These are phyloP conservation scores for Butastur rufipennis DNA, from an alignment of 2,113 vertebrate species.

Conservation along the genomic window DNA sequence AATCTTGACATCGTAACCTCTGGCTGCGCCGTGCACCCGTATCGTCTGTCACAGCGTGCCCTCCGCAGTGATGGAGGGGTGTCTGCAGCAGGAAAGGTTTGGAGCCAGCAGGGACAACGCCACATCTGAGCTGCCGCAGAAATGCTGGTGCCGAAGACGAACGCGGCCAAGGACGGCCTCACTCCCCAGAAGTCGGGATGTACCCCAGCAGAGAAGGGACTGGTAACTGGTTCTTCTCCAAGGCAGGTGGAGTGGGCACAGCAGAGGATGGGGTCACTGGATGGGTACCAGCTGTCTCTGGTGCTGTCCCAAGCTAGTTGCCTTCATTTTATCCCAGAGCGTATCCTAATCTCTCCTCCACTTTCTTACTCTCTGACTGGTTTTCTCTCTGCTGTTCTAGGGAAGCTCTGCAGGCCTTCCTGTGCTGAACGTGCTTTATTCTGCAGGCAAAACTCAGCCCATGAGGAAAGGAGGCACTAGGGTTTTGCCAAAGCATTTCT, in stretches of 20 bases:
- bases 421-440: not conserved
- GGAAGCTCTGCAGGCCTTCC: not conserved
- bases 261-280: accelerated
- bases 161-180: accelerated
- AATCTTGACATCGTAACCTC: accelerated
- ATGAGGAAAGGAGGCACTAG: accelerated
- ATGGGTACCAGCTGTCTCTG: accelerated
- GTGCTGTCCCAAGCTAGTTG: too few relatives aligned
- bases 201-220: not conserved
- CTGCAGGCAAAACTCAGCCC: not conserved
- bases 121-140: not conserved
- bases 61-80: not conserved
- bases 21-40: accelerated
- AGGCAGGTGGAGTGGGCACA: not conserved
- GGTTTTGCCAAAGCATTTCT: not conserved
- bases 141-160: not conserved
- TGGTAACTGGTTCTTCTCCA: not conserved
- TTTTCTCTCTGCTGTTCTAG: not conserved
- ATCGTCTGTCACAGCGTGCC: accelerated
- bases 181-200: accelerated
- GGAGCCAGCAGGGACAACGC: not conserved
- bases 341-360: not conserved
- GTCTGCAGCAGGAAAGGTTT: accelerated
- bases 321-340: not conserved
- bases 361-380: too few relatives aligned